Evolutionary conservation across 2,113 vertebrate species (phyloP).

Genomic region (Falco punctatus): DNA sequence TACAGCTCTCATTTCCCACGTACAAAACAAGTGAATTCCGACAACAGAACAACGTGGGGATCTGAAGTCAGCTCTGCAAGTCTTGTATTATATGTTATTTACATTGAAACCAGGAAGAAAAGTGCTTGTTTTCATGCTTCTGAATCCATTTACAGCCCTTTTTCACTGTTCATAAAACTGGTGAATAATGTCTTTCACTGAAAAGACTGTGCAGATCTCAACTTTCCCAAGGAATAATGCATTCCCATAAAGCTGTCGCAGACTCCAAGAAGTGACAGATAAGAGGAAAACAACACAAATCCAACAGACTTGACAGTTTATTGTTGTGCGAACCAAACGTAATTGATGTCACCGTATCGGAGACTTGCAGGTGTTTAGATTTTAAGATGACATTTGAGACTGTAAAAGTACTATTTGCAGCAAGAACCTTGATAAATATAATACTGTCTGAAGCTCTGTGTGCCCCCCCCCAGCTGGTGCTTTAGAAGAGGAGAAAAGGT

Average conservation of each 20-base stretch:
- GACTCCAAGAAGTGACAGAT: neutral
- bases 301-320: neutral
- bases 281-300: neutral
- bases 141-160: neutral
- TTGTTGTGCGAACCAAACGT: neutral
- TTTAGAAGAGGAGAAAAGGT: neutral
- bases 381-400: slow-evolving; percentile 41
- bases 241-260: neutral
- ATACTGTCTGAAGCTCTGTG: neutral
- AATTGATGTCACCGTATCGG: neutral
- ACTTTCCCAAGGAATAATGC: neutral
- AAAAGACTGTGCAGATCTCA: neutral
- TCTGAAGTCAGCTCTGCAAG: neutral
- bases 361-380: slow-evolving; percentile 15
- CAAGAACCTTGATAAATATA: neutral
- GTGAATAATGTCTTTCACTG: neutral
- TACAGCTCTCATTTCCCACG: neutral
- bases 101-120: neutral
- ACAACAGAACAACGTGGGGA: rapidly evolving
- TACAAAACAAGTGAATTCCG: neutral
- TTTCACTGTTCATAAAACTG: neutral
- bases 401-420: neutral
- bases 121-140: neutral
- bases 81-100: neutral
- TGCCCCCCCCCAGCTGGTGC: neutral